A percentile compares a stretch with the other conserved stretches of the same genome.
Conservation (phyloP, 2,797 vertebrate species). For the Chaunax sp. region DNA sequence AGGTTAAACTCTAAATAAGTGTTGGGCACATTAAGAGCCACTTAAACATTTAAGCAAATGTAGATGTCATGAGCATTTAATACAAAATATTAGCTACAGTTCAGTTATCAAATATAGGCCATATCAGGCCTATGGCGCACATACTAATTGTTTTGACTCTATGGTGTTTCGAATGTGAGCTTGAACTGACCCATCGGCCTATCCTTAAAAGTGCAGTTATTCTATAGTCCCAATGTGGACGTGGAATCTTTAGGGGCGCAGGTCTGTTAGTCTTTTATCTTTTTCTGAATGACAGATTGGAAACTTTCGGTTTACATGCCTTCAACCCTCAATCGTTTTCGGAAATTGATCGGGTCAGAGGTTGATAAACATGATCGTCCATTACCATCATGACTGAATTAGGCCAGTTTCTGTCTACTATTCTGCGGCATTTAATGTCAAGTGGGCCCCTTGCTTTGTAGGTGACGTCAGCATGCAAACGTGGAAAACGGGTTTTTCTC, state of each 20-base stretch:
- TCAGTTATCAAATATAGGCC: constrained; percentile 10
- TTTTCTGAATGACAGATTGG: constrained; percentile 50
- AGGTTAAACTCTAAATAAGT: constrained; percentile 17
- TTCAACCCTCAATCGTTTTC: constrained; percentile 57
- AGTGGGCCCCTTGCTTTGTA: constrained; percentile 65
- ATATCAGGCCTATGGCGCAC: constrained; percentile 7
- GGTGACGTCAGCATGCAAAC: constrained; percentile 70
- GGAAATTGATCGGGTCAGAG: constrained; percentile 72
- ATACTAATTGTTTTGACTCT: neutral
- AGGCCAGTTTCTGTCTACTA: constrained; percentile 61
- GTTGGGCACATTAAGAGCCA: constrained; percentile 12
- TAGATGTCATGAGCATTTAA: constrained; percentile 3
- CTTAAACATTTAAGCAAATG: constrained; percentile 14
- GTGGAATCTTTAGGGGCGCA: constrained; percentile 11
- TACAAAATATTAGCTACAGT: neutral
- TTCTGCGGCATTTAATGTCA: constrained; percentile 68
- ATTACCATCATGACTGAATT: constrained; percentile 65
- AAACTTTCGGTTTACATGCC: constrained; percentile 56
- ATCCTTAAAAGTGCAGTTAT: constrained; percentile 1
- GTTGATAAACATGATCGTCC: constrained; percentile 70
- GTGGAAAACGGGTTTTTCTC: constrained; percentile 30
- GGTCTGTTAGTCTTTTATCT: constrained; percentile 29
- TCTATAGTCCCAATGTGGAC: neutral
- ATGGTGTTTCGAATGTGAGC: constrained; percentile 1
- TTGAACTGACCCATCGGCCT: neutral